A percentile compares a stretch with the other conserved stretches of the same genome.
phyloP scores from a whole-genome alignment of 2,113 vertebrate genomes.

The Corvus cornix region DNA sequence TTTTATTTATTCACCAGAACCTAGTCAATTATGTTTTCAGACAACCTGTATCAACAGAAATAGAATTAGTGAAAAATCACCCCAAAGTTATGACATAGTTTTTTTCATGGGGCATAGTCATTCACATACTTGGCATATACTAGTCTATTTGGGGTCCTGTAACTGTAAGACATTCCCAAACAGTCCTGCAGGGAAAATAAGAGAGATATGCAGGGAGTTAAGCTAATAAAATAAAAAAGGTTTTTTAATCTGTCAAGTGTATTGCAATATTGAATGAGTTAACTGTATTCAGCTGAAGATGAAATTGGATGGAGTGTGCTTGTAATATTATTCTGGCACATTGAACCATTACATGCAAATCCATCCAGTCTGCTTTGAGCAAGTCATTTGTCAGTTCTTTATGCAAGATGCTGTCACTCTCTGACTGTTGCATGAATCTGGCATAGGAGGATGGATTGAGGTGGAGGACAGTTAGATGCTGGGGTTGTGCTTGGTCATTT shows the following conservation, averaged over 20 bases:
- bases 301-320: neutral
- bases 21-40: neutral
- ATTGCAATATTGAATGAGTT: constrained; percentile 30
- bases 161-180: neutral
- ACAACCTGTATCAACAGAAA: neutral
- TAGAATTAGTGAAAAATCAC: neutral
- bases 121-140: neutral
- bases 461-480: neutral
- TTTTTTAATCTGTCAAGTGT: constrained; percentile 18
- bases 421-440: neutral
- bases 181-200: neutral
- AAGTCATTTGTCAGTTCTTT: neutral
- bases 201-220: neutral
- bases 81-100: neutral
- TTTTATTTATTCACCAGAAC: neutral
- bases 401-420: neutral
- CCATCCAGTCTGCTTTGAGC: neutral
- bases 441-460: neutral
- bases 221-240: neutral
- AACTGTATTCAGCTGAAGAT: neutral
- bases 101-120: neutral
- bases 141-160: neutral
- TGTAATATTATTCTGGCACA: neutral
- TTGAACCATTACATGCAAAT: neutral
- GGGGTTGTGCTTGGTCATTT: neutral